Conservation (phyloP, 2,888 invertebrate genomes). For the Shargacucullia verbasci region DNA sequence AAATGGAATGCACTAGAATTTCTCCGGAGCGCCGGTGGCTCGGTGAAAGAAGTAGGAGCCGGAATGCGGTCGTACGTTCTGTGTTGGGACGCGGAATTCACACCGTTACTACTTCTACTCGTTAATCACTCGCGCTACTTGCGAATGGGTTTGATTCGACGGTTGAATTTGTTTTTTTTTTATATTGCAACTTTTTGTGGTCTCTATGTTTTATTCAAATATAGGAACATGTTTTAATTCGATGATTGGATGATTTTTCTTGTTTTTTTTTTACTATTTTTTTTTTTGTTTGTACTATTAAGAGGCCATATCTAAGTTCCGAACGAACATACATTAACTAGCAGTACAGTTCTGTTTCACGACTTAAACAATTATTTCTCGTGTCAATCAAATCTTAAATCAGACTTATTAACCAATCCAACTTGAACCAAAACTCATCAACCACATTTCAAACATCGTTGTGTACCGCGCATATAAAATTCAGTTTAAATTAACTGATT, state of each 20-base stretch:
- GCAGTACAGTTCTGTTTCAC: too few relatives aligned
- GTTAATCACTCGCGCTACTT: slow-evolving; percentile 49
- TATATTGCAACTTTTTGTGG: not conserved
- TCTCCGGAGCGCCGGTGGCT: slow-evolving; percentile 63
- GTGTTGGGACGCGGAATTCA: slow-evolving; percentile 58
- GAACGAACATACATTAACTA: too few relatives aligned
- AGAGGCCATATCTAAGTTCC: too few relatives aligned
- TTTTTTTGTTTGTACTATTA: too few relatives aligned
- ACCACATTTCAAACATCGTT: slow-evolving; percentile 16
- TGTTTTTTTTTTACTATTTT: too few relatives aligned
- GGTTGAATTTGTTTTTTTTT: slow-evolving; percentile 24
- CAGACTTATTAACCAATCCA: too few relatives aligned
- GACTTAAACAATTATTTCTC: too few relatives aligned
- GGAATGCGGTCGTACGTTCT: slow-evolving; percentile 71
- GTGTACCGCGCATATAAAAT: slow-evolving; percentile 30
- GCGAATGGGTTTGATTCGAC: slow-evolving; percentile 45
- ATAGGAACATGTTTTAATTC: too few relatives aligned
- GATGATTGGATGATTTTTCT: too few relatives aligned
- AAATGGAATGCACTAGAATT: slow-evolving; percentile 71
- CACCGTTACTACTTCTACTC: slow-evolving; percentile 59
- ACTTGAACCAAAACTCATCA: slow-evolving; percentile 16
- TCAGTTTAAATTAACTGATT: slow-evolving; percentile 47
- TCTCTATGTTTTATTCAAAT: too few relatives aligned
- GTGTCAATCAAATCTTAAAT: too few relatives aligned
- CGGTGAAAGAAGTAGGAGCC: slow-evolving; percentile 66